Evolutionary conservation across 2,888 invertebrate species (phyloP), one percentile per base, ranked within the genome.

Genomic region (Mechanitis messenoides): DNA sequence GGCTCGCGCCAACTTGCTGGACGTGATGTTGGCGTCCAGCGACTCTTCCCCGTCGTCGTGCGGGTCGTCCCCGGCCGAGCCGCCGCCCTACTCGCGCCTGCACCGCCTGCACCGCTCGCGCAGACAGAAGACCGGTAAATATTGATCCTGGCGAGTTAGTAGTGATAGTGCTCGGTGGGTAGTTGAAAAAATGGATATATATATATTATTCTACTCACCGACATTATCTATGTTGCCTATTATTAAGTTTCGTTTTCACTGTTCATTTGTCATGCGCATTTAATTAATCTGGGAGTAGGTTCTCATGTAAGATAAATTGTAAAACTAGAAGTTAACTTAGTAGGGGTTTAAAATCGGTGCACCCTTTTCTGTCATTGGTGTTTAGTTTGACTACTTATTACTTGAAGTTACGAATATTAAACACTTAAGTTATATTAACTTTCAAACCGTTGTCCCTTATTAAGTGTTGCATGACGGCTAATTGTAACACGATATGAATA

Each of bases 11-110:
- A 95, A 94, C 82, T 85, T 95, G 5, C 82, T 95, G 61, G 95
- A 95, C 82, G 94, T 94, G 71, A 94, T 95, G 94, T 83, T 95
- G 78, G 93, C 94, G 28, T 94, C 94, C 6, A 94, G 94, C 74
- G 94, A 94, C 78, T 94, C 94, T 56, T 92, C 91, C 12, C 93
- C 93, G 33, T 94, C 93, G 38, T 94, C 93, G 3, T 93, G 92
- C 71, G 91, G 92, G 11, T 93, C 93, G 20, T 93, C 93, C 47
- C 88, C 89, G 4, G 88, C 88, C 0, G 87, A 85, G 69, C 83
- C 87, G 3, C 84, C 83, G 81, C 93, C 71, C 65, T 95, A 95
- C 83, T 93, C 93, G 45, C 93, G 94, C 63, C 76, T 87, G 1
- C 87, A 95, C 75, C 91, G 94, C 7, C 86, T 95, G 56, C 94